Percentiles rank a stretch among this genome's conserved stretches.
Conservation (phyloP, 2,888 invertebrate species). For the Hirtodrosophila cameraria region DNA sequence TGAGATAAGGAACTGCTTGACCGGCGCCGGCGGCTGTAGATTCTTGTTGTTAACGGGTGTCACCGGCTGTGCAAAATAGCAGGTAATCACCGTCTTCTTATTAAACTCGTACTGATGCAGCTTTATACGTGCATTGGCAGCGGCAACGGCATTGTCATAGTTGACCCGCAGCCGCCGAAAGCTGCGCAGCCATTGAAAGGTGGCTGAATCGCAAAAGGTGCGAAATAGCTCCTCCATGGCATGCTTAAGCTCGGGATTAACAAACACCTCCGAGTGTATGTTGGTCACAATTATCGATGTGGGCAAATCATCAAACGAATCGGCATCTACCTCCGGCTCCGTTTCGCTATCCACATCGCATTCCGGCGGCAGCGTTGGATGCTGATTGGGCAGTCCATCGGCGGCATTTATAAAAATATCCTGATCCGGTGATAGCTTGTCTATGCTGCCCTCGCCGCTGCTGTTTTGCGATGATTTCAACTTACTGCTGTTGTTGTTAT, state of each 20-base stretch:
- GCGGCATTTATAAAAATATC: slow-evolving; percentile 93
- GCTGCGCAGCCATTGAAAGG: slow-evolving; percentile 98
- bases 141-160: slow-evolving; percentile 92
- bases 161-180: slow-evolving; percentile 97
- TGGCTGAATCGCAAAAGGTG: slow-evolving; percentile 91
- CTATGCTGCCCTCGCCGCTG: slow-evolving; percentile 73
- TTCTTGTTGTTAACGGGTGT: slow-evolving; percentile 90
- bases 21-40: slow-evolving; percentile 95
- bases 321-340: slow-evolving; percentile 88
- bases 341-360: slow-evolving; percentile 89
- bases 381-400: slow-evolving; percentile 93
- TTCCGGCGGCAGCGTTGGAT: slow-evolving; percentile 90
- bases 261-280: slow-evolving; percentile 91
- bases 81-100: slow-evolving; percentile 93
- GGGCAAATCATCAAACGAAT: slow-evolving; percentile 92
- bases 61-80: slow-evolving; percentile 96
- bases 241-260: slow-evolving; percentile 87
- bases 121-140: slow-evolving; percentile 94
- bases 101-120: slow-evolving; percentile 93
- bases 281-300: slow-evolving; percentile 96
- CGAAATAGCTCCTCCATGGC: slow-evolving; percentile 94
- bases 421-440: slow-evolving; percentile 86
- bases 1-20: slow-evolving; percentile 99
- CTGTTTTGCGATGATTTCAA: slow-evolving; percentile 77
- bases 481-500: slow-evolving; percentile 69